Evolutionary conservation across 2,888 invertebrate genomes (phyloP).

Genomic region (Apotomis capreana): DNA sequence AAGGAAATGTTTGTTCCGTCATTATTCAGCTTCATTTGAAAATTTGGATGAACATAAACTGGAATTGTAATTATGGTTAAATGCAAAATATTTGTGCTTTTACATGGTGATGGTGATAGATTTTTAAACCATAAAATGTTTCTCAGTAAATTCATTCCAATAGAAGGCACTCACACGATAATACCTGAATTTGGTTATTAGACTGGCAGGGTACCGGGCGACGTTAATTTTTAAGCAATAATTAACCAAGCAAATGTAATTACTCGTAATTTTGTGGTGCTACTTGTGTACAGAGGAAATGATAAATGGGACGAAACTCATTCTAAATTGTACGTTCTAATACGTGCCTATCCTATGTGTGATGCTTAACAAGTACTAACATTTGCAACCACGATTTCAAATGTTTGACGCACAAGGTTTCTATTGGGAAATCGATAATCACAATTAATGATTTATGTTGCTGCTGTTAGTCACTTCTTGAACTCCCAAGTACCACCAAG

Average conservation of each 20-base stretch:
- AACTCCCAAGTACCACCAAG: not conserved
- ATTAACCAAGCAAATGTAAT: not conserved
- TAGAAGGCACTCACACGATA: not conserved
- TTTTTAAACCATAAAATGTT: not conserved
- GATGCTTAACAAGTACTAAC: not conserved
- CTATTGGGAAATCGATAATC: not conserved
- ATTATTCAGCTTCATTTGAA: not conserved
- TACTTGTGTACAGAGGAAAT: slow-evolving; percentile 32
- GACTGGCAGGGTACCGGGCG: not conserved
- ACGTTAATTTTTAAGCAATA: slow-evolving; percentile 5
- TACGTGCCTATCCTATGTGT: not conserved
- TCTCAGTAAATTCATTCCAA: not conserved
- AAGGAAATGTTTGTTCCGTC: slow-evolving; percentile 13
- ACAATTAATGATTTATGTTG: not conserved
- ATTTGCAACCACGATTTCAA: not conserved
- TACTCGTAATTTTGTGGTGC: slow-evolving; percentile 35
- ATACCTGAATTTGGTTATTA: not conserved
- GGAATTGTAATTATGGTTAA: not conserved
- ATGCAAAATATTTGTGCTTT: not conserved
- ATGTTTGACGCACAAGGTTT: not conserved
- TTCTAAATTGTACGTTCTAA: slow-evolving; percentile 5
- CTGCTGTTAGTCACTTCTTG: not conserved
- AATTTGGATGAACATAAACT: not conserved
- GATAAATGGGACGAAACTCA: slow-evolving; percentile 16
- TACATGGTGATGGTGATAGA: not conserved